phyloP scores from a whole-genome alignment of 2,888 invertebrate genomes.

The Nasonovia ribisnigri region DNA sequence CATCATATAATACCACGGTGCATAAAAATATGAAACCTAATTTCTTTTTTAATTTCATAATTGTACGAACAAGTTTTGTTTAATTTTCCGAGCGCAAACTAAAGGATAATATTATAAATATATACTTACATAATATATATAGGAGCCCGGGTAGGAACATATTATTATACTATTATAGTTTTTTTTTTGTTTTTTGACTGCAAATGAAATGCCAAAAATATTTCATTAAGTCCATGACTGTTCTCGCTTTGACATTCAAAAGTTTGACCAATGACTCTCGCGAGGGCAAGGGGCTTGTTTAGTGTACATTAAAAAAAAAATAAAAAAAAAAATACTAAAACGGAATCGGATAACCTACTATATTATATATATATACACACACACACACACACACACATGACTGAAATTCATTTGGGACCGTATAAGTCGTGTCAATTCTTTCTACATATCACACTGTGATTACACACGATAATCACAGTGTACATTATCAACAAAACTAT shows the following conservation, averaged over 20 bases:
- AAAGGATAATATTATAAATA: not conserved
- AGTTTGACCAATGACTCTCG: constrained; percentile 54
- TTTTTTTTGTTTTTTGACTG: not conserved
- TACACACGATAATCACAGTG: no score
- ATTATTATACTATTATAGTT: not conserved
- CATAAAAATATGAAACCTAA: not conserved
- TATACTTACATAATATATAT: not conserved
- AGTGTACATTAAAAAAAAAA: not conserved
- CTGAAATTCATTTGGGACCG: constrained; percentile 30
- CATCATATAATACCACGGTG: not conserved
- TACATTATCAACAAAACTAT: constrained; percentile 24
- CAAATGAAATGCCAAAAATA: constrained; percentile 27
- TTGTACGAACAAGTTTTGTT: not conserved
- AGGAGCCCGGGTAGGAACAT: not conserved
- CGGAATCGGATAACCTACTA: constrained; percentile 21
- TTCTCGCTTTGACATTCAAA: constrained; percentile 40
- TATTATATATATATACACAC: no score
- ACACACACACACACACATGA: not conserved
- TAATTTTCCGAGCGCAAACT: not conserved
- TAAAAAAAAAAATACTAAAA: constrained; percentile 29
- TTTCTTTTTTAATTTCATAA: not conserved
- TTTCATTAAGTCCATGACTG: constrained; percentile 15
- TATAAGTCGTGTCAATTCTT: constrained; percentile 23
- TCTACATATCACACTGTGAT: constrained; percentile 34
- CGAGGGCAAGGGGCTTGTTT: no score